Base-by-base conservation (phyloP, 2,888 invertebrate species). In the Leucania comma region DNA sequence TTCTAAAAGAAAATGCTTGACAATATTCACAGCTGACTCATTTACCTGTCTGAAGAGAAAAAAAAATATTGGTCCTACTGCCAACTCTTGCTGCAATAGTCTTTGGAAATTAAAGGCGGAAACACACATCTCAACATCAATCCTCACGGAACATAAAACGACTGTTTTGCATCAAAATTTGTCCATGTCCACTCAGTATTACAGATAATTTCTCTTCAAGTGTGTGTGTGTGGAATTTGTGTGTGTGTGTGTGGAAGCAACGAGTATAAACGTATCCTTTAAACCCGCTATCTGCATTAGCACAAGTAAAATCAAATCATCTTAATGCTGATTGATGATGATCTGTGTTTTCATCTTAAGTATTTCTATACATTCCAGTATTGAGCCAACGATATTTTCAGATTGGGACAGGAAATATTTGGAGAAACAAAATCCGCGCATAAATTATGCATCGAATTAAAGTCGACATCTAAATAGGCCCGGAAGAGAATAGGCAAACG, bases 251-350 rank as follows among this genome's bases (percentile, higher is more conserved):
- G 61, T 56, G 14, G 0, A 68, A 66, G 20, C 42, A 57, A 22
- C 38, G 14, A 57, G 58, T 48, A 35, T 50, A 42, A 57, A 32
- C 42, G 75, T 80, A 76, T 76, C 81, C 81, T 75, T 75, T 80
- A 76, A 76, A 62, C 61, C 74, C 61, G 48, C 51, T 59, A 67
- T 73, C 61, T 50, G 26, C 80, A 76, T 76, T 80, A 80, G 24
- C 67, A 62, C 76, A 80, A 75, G 68, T 80, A 80, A 68, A 80
- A 59, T 75, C 48, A 50, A 50, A 74, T 75, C 75, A 61, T 75
- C 56, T 80, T 75, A 75, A 76, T 80, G 58, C 76, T 68, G 76
- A 76, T 76, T 80, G 80, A 76, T 76, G 76, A 67, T 80, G 76
- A 76, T 76, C 80, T 76, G 53, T 74, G 75, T 61, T 80, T 75